Base-by-base conservation (phyloP, 2,888 invertebrate genomes). In the Rutpela maculata region DNA sequence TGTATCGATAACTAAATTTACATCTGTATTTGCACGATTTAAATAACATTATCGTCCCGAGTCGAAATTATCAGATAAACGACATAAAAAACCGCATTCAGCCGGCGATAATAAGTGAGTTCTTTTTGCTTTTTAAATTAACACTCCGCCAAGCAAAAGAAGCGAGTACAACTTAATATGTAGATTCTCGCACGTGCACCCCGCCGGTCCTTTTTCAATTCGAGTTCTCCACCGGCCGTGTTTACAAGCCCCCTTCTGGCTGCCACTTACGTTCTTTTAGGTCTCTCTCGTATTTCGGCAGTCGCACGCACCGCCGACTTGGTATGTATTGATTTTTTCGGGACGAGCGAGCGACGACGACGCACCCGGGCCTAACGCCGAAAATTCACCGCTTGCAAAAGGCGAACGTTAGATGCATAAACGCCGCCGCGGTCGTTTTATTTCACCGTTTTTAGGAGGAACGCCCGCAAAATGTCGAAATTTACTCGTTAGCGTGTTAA, bases 321-420 rank as follows among this genome's bases (percentile, higher is more conserved):
- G 43, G 69, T 18, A 18, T 35, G 76, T 76, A 76, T 76, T 76
- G 76, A 76, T 76, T 76, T 76, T 76, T 76, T 76, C 38, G 50
- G 38, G 50, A 50, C 50, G 4, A 50, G 50, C 50, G 56, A 43
- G 57, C 59, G 57, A 50, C 43, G 57, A 50, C 43, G 57, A 31
- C 35, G 57, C 50, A 38, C 59, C 74, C 59, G 60, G 74, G 66
- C 74, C 68, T 22, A 43, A 74, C 60, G 26, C 74, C 74, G 67
- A 74, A 74, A 68, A 57, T 68, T 50, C 17, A 15, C 57, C 35
- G 65, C 62, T 63, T 63, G 62, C 68, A 43, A 65, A 65, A 65
- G 65, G 65, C 50, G 50, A n/a, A n/a, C 50, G 50, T 50, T 50
- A n/a, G 50, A n/a, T 50, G 50, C 50, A 50, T n/a, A 50, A 50